These are phyloP conservation scores for Triplophysa dalaica DNA, from an alignment of 2,113 vertebrate species.

Conservation along the genomic window DNA sequence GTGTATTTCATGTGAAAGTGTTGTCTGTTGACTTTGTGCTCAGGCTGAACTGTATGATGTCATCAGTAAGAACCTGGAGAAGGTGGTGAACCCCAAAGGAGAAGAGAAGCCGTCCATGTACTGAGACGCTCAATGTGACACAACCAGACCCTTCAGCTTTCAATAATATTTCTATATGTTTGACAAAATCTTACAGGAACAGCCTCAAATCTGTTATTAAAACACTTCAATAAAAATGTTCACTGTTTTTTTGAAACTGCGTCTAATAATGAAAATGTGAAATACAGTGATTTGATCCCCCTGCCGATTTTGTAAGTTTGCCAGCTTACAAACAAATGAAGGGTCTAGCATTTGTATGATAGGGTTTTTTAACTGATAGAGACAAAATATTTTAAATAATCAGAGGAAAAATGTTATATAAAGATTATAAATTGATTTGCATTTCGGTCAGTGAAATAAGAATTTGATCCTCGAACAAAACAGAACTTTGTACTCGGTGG, in stretches of 20 bases:
- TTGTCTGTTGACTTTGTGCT: not conserved
- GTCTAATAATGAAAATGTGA: not conserved
- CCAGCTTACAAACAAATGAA: too few relatives aligned
- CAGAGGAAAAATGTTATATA: too few relatives aligned
- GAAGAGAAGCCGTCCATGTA: conserved; percentile 91
- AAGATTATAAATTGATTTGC: too few relatives aligned
- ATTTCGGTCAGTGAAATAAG: too few relatives aligned
- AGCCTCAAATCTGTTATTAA: not conserved
- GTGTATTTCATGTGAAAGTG: too few relatives aligned
- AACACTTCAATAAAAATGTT: not conserved
- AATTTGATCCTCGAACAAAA: too few relatives aligned
- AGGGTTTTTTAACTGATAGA: too few relatives aligned
- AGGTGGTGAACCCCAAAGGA: conserved; percentile 88
- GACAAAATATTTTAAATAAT: too few relatives aligned
- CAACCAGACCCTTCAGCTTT: not conserved
- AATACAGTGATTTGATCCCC: too few relatives aligned
- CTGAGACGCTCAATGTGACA: conserved; percentile 54
- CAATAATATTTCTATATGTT: not conserved
- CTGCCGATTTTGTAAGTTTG: too few relatives aligned
- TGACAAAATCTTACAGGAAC: not conserved
- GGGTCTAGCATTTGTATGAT: too few relatives aligned
- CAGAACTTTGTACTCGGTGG: too few relatives aligned
- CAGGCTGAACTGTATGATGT: conserved; percentile 88
- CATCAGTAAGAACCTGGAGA: conserved; percentile 83
- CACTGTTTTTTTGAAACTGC: not conserved